Conservation (phyloP, 2,888 invertebrate genomes). For the Seira sanloemensis region DNA sequence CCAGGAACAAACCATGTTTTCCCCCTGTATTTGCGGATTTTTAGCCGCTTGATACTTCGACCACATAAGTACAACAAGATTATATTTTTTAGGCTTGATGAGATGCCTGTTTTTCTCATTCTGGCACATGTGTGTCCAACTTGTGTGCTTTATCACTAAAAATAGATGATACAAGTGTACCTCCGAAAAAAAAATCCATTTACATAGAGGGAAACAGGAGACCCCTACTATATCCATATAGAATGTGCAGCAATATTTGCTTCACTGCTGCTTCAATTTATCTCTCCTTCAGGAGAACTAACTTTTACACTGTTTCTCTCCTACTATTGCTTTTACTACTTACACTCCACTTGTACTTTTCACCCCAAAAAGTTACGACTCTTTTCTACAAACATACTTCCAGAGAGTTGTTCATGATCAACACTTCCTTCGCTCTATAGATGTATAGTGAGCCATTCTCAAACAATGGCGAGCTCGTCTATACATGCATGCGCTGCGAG, state of each 20-base stretch:
- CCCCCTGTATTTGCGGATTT: neutral
- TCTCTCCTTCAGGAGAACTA: neutral
- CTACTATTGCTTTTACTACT: neutral
- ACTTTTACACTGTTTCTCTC: neutral
- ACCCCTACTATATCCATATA: neutral
- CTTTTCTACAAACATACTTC: neutral
- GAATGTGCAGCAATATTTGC: neutral
- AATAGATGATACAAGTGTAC: neutral
- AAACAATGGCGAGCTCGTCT: neutral
- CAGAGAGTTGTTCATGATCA: neutral
- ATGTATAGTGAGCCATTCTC: neutral
- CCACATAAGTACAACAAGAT: neutral
- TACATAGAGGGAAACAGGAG: neutral
- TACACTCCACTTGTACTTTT: neutral
- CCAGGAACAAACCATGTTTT: neutral
- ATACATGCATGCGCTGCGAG: neutral
- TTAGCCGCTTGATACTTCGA: neutral
- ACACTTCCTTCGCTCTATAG: neutral
- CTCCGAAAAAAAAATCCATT: neutral
- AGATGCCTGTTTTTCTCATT: neutral
- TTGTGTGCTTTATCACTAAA: neutral
- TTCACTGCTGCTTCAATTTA: neutral
- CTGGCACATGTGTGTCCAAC: neutral
- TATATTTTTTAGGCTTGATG: neutral
- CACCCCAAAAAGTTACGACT: neutral